Evolutionary conservation across 2,797 vertebrate genomes (phyloP).

Genomic region (Carapus acus): DNA sequence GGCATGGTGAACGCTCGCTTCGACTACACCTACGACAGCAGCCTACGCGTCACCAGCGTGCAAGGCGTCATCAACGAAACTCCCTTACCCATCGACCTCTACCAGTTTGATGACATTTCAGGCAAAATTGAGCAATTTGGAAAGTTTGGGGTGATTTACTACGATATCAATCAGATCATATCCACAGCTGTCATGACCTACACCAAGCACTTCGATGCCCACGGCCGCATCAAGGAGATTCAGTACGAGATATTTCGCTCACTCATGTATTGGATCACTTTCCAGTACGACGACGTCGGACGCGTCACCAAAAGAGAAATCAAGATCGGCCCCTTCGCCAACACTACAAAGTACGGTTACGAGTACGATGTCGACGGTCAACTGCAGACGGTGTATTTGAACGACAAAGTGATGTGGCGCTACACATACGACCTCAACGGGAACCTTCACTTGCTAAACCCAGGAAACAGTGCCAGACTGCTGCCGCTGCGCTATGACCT

Average conservation of each 20-base stretch:
- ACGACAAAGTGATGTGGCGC: slow-evolving; percentile 95
- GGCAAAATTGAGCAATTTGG: slow-evolving; percentile 98
- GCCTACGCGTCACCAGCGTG: slow-evolving; percentile 94
- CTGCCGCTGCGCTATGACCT: slow-evolving; percentile 92
- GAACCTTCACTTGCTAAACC: slow-evolving; percentile 91
- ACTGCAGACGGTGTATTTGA: slow-evolving; percentile 92
- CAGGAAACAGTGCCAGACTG: slow-evolving; percentile 84
- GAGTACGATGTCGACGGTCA: slow-evolving; percentile 97
- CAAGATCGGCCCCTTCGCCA: slow-evolving; percentile 95
- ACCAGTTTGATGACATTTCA: slow-evolving; percentile 98
- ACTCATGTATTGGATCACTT: slow-evolving; percentile 96
- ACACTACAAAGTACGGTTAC: slow-evolving; percentile 93
- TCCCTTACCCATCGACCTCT: slow-evolving; percentile 93
- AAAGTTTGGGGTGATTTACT: slow-evolving; percentile 98
- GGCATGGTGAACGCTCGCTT: slow-evolving; percentile 98
- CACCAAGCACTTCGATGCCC: slow-evolving; percentile 96
- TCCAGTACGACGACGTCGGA: slow-evolving; percentile 95
- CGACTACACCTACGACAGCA: slow-evolving; percentile 98
- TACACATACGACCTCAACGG: slow-evolving; percentile 98
- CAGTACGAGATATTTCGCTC: slow-evolving; percentile 98
- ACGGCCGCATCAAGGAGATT: slow-evolving; percentile 95
- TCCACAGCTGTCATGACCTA: slow-evolving; percentile 99
- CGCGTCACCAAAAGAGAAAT: slow-evolving; percentile 94
- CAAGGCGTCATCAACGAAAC: slow-evolving; percentile 99
- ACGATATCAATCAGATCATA: slow-evolving; percentile 99